phyloP scores from a whole-genome alignment of 2,888 invertebrate genomes.

The Polydrusus pterygomalis region DNA sequence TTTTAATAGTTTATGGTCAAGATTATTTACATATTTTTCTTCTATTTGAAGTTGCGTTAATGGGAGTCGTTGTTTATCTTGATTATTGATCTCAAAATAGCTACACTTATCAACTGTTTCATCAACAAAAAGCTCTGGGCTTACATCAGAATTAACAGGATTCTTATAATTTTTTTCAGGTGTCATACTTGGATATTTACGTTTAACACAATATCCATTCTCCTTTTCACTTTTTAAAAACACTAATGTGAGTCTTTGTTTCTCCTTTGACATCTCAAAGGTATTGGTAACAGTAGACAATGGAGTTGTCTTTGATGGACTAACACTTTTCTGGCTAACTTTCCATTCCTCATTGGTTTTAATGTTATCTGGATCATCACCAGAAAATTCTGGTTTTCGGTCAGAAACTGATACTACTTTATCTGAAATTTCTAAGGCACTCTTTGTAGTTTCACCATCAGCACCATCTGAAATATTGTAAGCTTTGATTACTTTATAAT shows the following conservation, averaged over 20 bases:
- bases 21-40: slow-evolving; percentile 63
- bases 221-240: slow-evolving; percentile 60
- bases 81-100: slow-evolving; percentile 31
- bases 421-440: background rate
- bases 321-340: slow-evolving; percentile 4
- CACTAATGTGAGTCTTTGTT: slow-evolving; percentile 55
- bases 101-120: slow-evolving; percentile 56
- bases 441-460: background rate
- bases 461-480: background rate
- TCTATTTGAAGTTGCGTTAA: slow-evolving; percentile 28
- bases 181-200: slow-evolving; percentile 61
- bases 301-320: slow-evolving; percentile 22
- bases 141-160: slow-evolving; percentile 61
- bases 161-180: slow-evolving; percentile 64
- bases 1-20: slow-evolving; percentile 70
- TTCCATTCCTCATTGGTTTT: slow-evolving; percentile 1
- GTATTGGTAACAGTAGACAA: slow-evolving; percentile 14
- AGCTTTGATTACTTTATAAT: background rate
- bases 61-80: slow-evolving; percentile 11
- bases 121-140: slow-evolving; percentile 81
- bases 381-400: background rate
- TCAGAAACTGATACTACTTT: background rate
- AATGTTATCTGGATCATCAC: background rate
- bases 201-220: slow-evolving; percentile 58
- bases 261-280: slow-evolving; percentile 44